A percentile compares a stretch with the other conserved stretches of the same genome.
Conservation (phyloP, 2,888 invertebrate species). For the Drosophila paracracens region DNA sequence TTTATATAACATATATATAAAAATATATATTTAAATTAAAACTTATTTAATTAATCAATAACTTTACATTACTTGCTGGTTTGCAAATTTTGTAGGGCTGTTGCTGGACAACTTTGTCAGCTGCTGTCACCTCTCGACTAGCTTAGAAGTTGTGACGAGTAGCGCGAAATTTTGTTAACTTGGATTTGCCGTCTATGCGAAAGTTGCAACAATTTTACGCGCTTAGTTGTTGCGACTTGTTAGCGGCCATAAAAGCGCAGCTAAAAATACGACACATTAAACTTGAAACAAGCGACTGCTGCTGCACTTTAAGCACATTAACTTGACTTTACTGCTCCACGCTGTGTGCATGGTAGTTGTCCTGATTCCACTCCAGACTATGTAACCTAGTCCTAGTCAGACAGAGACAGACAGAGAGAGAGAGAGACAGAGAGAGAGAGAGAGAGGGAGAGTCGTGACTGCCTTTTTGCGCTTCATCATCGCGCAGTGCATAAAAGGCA, state of each 20-base stretch:
- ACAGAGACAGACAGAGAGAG: background rate
- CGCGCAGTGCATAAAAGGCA: slow-evolving; percentile 72
- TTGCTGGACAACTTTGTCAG: slow-evolving; percentile 48
- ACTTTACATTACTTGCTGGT: background rate
- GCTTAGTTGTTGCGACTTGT: slow-evolving; percentile 43
- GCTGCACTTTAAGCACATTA: slow-evolving; percentile 58
- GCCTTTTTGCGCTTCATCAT: slow-evolving; percentile 26
- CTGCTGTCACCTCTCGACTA: slow-evolving; percentile 30
- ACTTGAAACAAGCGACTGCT: slow-evolving; percentile 47
- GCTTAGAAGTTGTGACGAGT: slow-evolving; percentile 9
- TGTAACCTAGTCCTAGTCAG: slow-evolving; percentile 14
- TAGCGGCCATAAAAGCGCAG: slow-evolving; percentile 62
- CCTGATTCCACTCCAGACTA: slow-evolving; percentile 27
- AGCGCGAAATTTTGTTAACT: slow-evolving; percentile 28
- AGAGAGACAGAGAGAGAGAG: background rate
- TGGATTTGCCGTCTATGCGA: slow-evolving; percentile 12
- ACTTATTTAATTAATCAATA: background rate
- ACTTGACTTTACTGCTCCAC: slow-evolving; percentile 20
- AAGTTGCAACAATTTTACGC: slow-evolving; percentile 70
- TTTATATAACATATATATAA: background rate
- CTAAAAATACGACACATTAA: slow-evolving; percentile 52
- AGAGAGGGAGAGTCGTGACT: background rate
- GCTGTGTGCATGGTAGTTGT: slow-evolving; percentile 18
- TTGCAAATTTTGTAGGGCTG: background rate
- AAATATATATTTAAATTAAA: background rate